Evolutionary conservation across 2,797 vertebrate species (phyloP), one percentile per base, ranked within the genome.

Genomic region (Anguilla pacifica): DNA sequence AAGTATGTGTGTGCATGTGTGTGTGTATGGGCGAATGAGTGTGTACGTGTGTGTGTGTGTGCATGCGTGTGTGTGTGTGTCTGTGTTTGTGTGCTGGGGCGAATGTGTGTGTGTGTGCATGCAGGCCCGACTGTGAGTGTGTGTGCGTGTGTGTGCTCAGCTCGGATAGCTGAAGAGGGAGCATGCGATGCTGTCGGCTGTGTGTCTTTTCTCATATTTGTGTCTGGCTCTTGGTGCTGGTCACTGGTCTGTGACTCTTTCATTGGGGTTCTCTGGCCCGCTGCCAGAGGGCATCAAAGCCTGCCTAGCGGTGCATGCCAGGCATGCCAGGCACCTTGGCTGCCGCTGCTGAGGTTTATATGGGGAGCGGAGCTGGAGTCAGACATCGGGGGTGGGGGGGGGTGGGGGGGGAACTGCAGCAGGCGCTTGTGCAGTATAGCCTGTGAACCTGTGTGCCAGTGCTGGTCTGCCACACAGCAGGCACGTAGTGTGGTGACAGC

Each of bases 1-100:
- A 84, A 87, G 87, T 89, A 90, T 39, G 46, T 90, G 86, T 92
- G 87, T 86, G 90, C 90, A 1, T n/a, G 1, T 11, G 25, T 28
- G 72, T 39, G 31, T 39, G 10, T 35, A 35, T 43, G 4, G 17
- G 31, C 7, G 6, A 2, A 3, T 43, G 74, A 46, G 74, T 79
- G 35, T 46, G 35, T 19, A 0, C 17, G 4, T 79, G 39, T 43
- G 74, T 46, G 35, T 22, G 15, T 43, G 17, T 17, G 15, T 79
- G 31, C 4, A 13, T 79, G 35, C 6, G 31, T 3, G 4, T 15
- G 13, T 74, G 10, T 39, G 72, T 74, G 72, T 13, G 35, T 39
- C 31, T 2, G 11, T 13, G 25, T 74, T 11, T 7, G 67, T 72
- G 67, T 72, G 67, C 17, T 9, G 1, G 28, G 28, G 67, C 28